Evolutionary conservation across 2,113 vertebrate genomes (phyloP), one percentile per base, ranked within the genome.

Genomic region (Caloenas nicobarica): DNA sequence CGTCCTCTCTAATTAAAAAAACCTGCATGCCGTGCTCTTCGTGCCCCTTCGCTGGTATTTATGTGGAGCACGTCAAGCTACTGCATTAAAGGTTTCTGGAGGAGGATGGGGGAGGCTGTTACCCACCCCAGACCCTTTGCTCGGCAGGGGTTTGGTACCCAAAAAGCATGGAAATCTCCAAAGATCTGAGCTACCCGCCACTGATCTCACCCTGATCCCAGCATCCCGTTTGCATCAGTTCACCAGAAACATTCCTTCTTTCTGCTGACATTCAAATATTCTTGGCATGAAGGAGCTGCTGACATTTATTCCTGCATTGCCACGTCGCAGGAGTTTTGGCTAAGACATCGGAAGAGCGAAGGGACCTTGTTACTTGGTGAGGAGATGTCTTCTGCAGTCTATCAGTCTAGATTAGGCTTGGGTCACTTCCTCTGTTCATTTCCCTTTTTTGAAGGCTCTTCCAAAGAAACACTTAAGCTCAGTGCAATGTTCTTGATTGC

Each of bases 401-500:
- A 86, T 90, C 85, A 74, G 53, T 93, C 85, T 71, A 73, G 86
- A 78, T 90, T 86, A 86, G 56, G 53, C 70, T 44, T 86, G 82
- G 88, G 86, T 93, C 90, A 84, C 80, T 95, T 79, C 80, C 86
- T 88, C 76, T 81, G 8, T 91, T 93, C 76, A 86, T 94, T 86
- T 96, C 80, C 68, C 86, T 72, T 38, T 84, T 64, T 65, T 46
- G 19, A 79, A 84, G n/a, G 22, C 48, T 90, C 60, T 88, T 88
- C 88, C 79, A 95, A 74, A 93, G 86, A 83, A 91, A 77, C n/a
- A 26, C 73, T 92, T 3, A 3, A 81, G 56, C 42, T 71, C 80
- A 69, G 61, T 84, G 90, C 86, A 93, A 64, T 86, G 77, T 84
- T 93, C 92, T 84, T 95, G 92, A 83, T 86, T 96, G 88, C 92